phyloP scores from a whole-genome alignment of 1,140 invertebrate genomes.

The Papilio machaon region DNA sequence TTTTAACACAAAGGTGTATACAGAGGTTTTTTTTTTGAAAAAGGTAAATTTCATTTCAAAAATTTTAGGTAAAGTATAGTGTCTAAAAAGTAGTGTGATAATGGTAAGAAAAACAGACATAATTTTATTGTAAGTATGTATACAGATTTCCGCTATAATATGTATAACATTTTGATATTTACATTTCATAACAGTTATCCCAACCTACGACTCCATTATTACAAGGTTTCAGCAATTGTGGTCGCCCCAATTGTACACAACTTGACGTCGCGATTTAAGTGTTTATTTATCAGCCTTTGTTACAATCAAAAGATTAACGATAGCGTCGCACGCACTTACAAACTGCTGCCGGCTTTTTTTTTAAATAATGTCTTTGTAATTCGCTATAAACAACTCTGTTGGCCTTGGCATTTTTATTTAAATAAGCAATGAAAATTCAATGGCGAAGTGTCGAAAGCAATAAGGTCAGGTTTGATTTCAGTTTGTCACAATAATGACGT shows the following conservation, averaged over 20 bases:
- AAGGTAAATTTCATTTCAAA: too few relatives aligned
- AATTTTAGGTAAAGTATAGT: too few relatives aligned
- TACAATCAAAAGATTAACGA: slow-evolving; percentile 56
- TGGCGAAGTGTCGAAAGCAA: neutral
- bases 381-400: slow-evolving; percentile 34
- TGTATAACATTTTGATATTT: too few relatives aligned
- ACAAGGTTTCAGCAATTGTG: neutral
- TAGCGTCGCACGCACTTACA: slow-evolving; percentile 44
- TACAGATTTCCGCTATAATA: too few relatives aligned
- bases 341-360: slow-evolving; percentile 42
- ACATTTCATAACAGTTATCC: neutral
- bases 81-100: too few relatives aligned
- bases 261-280: slow-evolving; percentile 50
- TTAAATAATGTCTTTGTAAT: slow-evolving; percentile 45
- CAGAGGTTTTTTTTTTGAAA: too few relatives aligned
- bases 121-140: too few relatives aligned
- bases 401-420: slow-evolving; percentile 39
- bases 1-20: too few relatives aligned
- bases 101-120: too few relatives aligned
- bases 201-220: neutral
- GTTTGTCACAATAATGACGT: too few relatives aligned
- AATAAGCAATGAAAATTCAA: neutral
- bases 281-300: slow-evolving; percentile 63
- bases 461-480: neutral
- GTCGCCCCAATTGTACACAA: slow-evolving; percentile 46